Conservation (phyloP, 2,113 vertebrate genomes). For the Gobiocypris rarus region DNA sequence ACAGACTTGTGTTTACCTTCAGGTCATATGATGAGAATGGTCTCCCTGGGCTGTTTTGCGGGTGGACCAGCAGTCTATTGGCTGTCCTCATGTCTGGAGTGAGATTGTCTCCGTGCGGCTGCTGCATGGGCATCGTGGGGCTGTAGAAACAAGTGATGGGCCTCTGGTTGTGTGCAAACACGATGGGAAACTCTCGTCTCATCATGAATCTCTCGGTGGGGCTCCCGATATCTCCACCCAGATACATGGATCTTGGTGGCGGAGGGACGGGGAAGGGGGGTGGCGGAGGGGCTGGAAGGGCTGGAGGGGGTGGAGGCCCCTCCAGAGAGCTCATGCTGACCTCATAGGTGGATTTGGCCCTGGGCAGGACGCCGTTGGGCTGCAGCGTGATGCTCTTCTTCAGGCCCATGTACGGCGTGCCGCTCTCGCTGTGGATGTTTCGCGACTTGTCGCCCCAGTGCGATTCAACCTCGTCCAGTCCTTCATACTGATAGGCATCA, state of each 20-base stretch:
- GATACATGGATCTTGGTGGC: slow-evolving; percentile 62
- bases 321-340: slow-evolving; percentile 68
- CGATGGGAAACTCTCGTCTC: slow-evolving; percentile 75
- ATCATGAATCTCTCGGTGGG: slow-evolving; percentile 76
- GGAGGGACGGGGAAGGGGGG: slow-evolving; percentile 62
- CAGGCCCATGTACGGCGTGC: slow-evolving; percentile 85
- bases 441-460: slow-evolving; percentile 83
- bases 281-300: slow-evolving; percentile 52
- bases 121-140: slow-evolving; percentile 75
- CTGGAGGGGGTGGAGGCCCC: slow-evolving; percentile 47
- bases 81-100: slow-evolving; percentile 64
- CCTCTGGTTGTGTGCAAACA: slow-evolving; percentile 76
- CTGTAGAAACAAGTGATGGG: slow-evolving; percentile 83
- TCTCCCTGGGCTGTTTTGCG: slow-evolving; percentile 78
- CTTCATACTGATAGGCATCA: slow-evolving; percentile 88
- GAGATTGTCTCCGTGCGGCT: slow-evolving; percentile 66
- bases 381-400: slow-evolving; percentile 78
- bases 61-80: slow-evolving; percentile 68
- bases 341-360: slow-evolving; percentile 88
- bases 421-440: slow-evolving; percentile 82
- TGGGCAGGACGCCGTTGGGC: slow-evolving; percentile 85
- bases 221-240: slow-evolving; percentile 68
- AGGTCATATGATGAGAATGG: slow-evolving; percentile 81
- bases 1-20: slow-evolving; percentile 69
- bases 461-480: slow-evolving; percentile 67